A percentile compares a stretch with the other conserved stretches of the same genome.
These are phyloP conservation scores for Mylabris phalerata DNA, from an alignment of 1,140 invertebrate species.

Conservation along the genomic window DNA sequence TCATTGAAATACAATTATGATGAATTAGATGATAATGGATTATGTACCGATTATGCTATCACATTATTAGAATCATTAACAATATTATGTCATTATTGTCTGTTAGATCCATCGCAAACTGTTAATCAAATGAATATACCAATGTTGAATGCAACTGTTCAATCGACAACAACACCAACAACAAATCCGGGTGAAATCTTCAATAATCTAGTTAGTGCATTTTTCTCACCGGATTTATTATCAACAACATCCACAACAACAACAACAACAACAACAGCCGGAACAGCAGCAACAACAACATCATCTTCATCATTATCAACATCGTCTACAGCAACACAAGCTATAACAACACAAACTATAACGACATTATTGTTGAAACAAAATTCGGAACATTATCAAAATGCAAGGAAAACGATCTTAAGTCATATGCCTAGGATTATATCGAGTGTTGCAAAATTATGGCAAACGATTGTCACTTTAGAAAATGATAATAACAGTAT, in stretches of 20 bases:
- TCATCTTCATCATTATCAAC: no score
- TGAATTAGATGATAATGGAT: constrained; percentile 30
- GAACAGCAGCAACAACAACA: no score
- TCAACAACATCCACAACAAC: no score
- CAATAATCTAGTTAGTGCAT: constrained; percentile 76
- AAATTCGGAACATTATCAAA: constrained; percentile 48
- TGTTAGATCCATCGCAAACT: constrained; percentile 64
- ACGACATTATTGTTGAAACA: constrained; percentile 23
- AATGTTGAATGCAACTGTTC: constrained; percentile 18
- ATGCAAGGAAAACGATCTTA: constrained; percentile 65
- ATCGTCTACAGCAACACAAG: no score
- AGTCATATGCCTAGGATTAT: constrained; percentile 77
- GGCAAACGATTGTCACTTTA: constrained; percentile 58
- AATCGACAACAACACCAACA: constrained; percentile 39
- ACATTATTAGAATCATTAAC: constrained; percentile 77
- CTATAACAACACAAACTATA: no score
- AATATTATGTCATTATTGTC: constrained; percentile 77
- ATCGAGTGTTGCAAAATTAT: constrained; percentile 70
- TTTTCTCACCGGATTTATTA: constrained; percentile 44
- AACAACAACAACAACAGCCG: no score
- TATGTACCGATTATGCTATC: constrained; percentile 67
- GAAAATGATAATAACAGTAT: constrained; percentile 45
- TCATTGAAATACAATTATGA: constrained; percentile 36
- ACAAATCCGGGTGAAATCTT: constrained; percentile 66
- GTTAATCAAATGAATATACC: constrained; percentile 53